Percentiles rank a stretch among this genome's conserved stretches.
These are phyloP conservation scores for Lepidothrix coronata DNA, from an alignment of 2,113 vertebrate species.

Conservation along the genomic window DNA sequence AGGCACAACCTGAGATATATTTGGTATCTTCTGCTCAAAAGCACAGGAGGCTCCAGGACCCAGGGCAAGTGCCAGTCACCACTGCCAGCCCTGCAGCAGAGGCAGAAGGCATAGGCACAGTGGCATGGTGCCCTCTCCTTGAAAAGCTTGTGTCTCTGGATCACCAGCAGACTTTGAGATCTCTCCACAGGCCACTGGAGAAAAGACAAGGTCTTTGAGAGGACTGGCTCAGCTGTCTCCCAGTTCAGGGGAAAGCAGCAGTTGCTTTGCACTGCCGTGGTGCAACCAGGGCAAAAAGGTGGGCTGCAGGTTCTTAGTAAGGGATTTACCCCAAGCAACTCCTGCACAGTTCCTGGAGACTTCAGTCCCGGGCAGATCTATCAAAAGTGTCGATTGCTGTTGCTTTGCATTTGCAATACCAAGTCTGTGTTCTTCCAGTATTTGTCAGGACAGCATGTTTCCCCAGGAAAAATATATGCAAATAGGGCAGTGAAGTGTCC, in stretches of 20 bases:
- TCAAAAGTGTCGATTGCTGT: not conserved
- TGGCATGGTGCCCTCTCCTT: not conserved
- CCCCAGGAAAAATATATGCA: not conserved
- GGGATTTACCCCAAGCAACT: not conserved
- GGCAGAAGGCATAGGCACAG: not conserved
- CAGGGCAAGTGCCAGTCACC: accelerated
- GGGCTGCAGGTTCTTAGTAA: not conserved
- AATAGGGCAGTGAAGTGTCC: not conserved
- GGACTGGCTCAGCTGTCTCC: accelerated
- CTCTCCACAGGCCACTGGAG: accelerated
- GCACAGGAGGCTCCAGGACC: not conserved
- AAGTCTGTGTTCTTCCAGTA: not conserved
- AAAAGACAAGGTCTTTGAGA: not conserved
- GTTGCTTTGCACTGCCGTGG: not conserved
- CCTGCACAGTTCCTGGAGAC: not conserved
- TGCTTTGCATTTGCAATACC: not conserved
- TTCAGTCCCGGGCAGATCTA: accelerated
- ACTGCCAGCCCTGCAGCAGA: not conserved
- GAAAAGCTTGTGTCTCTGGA: accelerated
- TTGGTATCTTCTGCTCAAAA: not conserved
- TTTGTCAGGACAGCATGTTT: not conserved
- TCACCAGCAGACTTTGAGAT: not conserved
- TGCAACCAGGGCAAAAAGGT: accelerated
- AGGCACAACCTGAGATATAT: not conserved
- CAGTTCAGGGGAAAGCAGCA: not conserved